These are phyloP conservation scores for Furcula furcula DNA, from an alignment of 2,888 invertebrate genomes.

Conservation along the genomic window DNA sequence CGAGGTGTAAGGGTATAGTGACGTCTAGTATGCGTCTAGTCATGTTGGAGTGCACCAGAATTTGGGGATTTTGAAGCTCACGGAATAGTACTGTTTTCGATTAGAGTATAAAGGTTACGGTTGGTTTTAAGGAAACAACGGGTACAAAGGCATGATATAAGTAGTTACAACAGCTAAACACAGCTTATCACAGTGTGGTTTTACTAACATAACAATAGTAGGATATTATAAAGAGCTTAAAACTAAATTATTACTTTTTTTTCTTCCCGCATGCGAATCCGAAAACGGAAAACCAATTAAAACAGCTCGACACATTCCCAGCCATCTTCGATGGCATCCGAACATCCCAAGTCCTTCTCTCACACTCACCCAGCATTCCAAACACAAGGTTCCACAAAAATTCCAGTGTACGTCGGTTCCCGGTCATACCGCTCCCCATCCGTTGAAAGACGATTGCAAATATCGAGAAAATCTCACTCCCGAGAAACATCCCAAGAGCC, in stretches of 20 bases:
- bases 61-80: slow-evolving; percentile 35
- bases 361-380: slow-evolving; percentile 80
- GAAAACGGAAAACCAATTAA: slow-evolving; percentile 60
- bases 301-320: slow-evolving; percentile 79
- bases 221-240: slow-evolving; percentile 22
- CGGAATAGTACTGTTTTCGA: slow-evolving; percentile 11
- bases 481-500: slow-evolving; percentile 71
- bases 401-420: slow-evolving; percentile 86
- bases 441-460: slow-evolving; percentile 56
- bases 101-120: slow-evolving; percentile 20
- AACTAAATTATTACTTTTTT: slow-evolving; percentile 49
- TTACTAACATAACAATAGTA: slow-evolving; percentile 39
- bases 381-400: slow-evolving; percentile 86
- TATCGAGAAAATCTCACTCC: slow-evolving; percentile 56
- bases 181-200: slow-evolving; percentile 39
- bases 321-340: slow-evolving; percentile 76
- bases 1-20: slow-evolving; percentile 51
- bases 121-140: slow-evolving; percentile 13
- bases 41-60: slow-evolving; percentile 42
- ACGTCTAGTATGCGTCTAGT: slow-evolving; percentile 35
- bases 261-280: slow-evolving; percentile 71
- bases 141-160: slow-evolving; percentile 34
- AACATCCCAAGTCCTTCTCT: slow-evolving; percentile 72
- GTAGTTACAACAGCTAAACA: slow-evolving; percentile 27
- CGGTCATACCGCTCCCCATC: slow-evolving; percentile 82